Conservation (phyloP, 2,888 invertebrate genomes). For the Trichacis sp. region DNA sequence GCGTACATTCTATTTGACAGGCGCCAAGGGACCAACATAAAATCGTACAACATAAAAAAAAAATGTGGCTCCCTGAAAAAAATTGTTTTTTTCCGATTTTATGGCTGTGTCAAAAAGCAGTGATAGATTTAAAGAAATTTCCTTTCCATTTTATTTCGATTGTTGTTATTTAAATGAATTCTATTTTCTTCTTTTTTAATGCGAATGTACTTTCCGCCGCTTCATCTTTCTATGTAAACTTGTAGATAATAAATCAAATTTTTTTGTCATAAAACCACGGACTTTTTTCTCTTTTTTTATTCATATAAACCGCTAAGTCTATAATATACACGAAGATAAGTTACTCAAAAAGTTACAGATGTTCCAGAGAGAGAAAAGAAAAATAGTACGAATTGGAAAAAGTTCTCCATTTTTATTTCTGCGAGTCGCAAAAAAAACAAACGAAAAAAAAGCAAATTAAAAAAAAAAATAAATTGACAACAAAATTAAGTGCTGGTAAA, state of each 20-base stretch:
- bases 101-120: conserved; percentile 35
- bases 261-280: no score
- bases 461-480: neutral
- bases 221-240: no score
- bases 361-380: no score
- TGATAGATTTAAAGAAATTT: no score
- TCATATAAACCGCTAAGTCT: conserved; percentile 65
- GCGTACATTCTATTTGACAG: conserved; percentile 77
- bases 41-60: conserved; percentile 65
- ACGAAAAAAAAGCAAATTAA: neutral
- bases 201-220: no score
- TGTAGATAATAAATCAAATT: no score
- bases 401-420: no score
- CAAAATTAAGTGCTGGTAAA: neutral
- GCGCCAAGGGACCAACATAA: conserved; percentile 70
- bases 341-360: conserved; percentile 67
- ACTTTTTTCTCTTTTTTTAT: no score
- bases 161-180: no score
- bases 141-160: no score
- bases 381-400: no score
- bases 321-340: conserved; percentile 66
- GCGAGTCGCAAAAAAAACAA: neutral
- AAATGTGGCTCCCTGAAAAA: conserved; percentile 7
- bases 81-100: neutral
- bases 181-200: no score